Evolutionary conservation across 1,140 invertebrate genomes (phyloP).

Genomic region (Penaeus vannamei): DNA sequence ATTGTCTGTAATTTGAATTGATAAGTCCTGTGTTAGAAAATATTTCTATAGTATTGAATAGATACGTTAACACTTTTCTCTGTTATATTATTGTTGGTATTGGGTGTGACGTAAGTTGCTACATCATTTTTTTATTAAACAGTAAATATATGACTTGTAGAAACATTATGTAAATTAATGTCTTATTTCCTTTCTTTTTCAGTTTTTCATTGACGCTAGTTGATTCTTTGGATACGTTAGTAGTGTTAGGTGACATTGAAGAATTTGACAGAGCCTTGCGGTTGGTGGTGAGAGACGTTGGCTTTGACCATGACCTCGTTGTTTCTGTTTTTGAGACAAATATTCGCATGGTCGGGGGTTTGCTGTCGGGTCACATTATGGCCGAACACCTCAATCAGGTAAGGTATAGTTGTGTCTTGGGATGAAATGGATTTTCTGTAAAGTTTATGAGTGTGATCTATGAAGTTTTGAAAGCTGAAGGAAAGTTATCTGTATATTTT

Average conservation of each 20-base stretch:
- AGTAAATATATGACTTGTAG: not conserved
- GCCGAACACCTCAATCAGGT: slow-evolving; percentile 72
- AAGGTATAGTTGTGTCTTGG: not conserved
- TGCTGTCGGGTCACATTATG: slow-evolving; percentile 94
- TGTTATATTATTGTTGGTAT: no score
- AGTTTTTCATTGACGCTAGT: slow-evolving; percentile 97
- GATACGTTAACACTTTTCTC: no score
- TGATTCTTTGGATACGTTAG: slow-evolving; percentile 94
- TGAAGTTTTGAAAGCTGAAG: not conserved
- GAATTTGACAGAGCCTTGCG: slow-evolving; percentile 95
- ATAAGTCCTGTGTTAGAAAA: no score
- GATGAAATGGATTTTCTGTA: not conserved
- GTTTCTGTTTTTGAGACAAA: slow-evolving; percentile 99
- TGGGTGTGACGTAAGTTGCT: no score
- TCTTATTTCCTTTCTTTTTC: slow-evolving; percentile 73
- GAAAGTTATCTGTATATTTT: not conserved
- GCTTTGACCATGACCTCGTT: slow-evolving; percentile 94
- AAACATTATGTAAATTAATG: not conserved
- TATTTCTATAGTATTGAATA: no score
- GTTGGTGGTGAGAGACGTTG: slow-evolving; percentile 84
- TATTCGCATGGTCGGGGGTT: slow-evolving; percentile 95
- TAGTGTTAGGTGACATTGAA: slow-evolving; percentile 86
- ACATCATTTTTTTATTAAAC: no score
- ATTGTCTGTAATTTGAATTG: no score
- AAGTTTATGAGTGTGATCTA: not conserved